A percentile compares a stretch with the other conserved stretches of the same genome.
These are phyloP conservation scores for Cylloceria caligata DNA, from an alignment of 2,888 invertebrate species.

Conservation along the genomic window DNA sequence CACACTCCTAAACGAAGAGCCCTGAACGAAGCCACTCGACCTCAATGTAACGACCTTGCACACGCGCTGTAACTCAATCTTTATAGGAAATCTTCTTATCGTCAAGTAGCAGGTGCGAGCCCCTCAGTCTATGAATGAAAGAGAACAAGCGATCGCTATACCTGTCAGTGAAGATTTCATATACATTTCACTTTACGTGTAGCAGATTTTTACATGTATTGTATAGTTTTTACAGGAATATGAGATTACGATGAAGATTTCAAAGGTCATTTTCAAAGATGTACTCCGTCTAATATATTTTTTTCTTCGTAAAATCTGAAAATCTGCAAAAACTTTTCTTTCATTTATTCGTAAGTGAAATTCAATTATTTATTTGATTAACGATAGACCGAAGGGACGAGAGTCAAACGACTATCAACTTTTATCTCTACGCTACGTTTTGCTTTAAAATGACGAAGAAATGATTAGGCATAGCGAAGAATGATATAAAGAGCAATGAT, in stretches of 20 bases:
- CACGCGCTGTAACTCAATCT: conserved; percentile 75
- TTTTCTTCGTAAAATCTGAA: neutral
- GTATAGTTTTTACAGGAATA: too few species aligned
- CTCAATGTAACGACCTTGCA: conserved; percentile 75
- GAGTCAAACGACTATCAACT: conserved; percentile 22
- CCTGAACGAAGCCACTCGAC: conserved; percentile 72
- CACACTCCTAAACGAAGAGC: conserved; percentile 72
- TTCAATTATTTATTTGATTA: conserved; percentile 32
- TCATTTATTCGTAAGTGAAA: neutral
- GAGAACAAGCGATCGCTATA: conserved; percentile 28
- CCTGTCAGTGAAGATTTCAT: neutral
- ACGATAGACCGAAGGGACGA: neutral
- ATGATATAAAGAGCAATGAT: conserved; percentile 6
- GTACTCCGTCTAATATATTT: neutral
- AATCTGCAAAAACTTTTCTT: conserved; percentile 5
- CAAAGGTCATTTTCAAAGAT: neutral
- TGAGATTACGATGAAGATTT: neutral
- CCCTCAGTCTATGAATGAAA: conserved; percentile 13
- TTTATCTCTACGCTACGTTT: neutral
- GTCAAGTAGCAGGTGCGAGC: conserved; percentile 69
- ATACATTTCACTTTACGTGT: neutral
- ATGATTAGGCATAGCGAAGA: neutral
- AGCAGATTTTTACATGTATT: neutral
- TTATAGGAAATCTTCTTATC: conserved; percentile 75
- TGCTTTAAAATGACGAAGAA: neutral